Conservation (phyloP, 2,113 vertebrate genomes). For the Charina bottae region DNA sequence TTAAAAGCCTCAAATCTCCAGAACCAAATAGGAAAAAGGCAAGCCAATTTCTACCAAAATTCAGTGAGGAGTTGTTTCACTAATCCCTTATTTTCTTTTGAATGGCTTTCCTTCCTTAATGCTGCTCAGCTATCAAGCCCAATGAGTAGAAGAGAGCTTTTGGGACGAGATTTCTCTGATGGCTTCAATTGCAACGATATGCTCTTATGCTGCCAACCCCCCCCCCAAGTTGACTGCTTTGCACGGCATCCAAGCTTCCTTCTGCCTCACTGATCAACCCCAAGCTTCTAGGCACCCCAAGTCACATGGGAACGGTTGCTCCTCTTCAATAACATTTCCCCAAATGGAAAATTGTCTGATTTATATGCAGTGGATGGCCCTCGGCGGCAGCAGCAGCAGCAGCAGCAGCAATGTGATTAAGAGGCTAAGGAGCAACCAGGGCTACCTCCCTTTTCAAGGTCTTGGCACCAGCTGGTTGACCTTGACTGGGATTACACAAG, state of each 20-base stretch:
- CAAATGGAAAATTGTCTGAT: conserved; percentile 9
- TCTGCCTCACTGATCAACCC: neutral
- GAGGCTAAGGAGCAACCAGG: neutral
- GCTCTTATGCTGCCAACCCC: neutral
- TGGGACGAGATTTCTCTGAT: neutral
- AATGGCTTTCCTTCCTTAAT: neutral
- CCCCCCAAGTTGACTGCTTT: neutral
- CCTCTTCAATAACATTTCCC: neutral
- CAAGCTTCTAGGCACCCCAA: neutral
- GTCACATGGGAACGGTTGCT: neutral
- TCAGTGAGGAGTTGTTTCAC: neutral
- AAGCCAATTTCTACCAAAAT: neutral
- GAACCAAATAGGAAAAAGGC: neutral
- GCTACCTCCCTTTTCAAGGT: neutral
- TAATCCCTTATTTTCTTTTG: neutral
- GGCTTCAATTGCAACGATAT: neutral
- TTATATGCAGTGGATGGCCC: neutral
- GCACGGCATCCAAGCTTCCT: neutral
- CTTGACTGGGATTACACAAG: neutral
- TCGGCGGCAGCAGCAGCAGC: neutral
- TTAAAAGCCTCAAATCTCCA: neutral
- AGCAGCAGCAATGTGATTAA: neutral
- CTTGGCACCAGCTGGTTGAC: neutral
- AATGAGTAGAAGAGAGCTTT: neutral
- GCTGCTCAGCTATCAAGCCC: neutral